phyloP scores from a whole-genome alignment of 2,113 vertebrate species.

The Poeciliopsis prolifica region DNA sequence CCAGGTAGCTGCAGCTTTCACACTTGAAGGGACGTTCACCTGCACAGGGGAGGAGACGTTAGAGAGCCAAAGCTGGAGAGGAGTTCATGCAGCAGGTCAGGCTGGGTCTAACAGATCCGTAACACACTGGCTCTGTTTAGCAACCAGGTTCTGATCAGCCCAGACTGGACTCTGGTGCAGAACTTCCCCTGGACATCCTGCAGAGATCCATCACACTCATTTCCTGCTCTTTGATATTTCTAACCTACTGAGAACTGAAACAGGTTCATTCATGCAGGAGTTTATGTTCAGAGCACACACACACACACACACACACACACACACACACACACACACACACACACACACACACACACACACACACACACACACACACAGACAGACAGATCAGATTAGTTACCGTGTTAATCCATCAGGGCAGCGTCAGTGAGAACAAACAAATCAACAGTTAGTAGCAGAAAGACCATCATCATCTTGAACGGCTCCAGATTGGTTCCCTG shows the following conservation, averaged over 20 bases:
- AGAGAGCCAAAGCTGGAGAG: neutral
- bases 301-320: neutral
- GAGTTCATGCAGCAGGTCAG: neutral
- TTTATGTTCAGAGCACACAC: neutral
- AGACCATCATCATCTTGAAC: too few species aligned
- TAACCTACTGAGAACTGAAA: neutral
- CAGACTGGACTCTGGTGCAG: neutral
- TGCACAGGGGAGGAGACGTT: conserved; percentile 65
- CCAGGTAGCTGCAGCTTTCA: conserved; percentile 96
- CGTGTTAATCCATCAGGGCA: conserved; percentile 87
- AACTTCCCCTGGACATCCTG: neutral
- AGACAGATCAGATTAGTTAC: conserved; percentile 62
- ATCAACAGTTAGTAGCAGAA: conserved; percentile 55
- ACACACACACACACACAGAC: neutral
- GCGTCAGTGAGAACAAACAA: conserved; percentile 83
- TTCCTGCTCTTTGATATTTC: neutral
- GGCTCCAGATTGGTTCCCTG: too few species aligned
- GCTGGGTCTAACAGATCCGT: neutral
- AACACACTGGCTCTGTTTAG: neutral
- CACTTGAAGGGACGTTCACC: conserved; percentile 99
- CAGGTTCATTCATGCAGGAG: neutral
- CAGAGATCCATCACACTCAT: neutral
- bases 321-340: neutral
- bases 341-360: too few species aligned
- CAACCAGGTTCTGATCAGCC: neutral